Evolutionary conservation across 2,797 vertebrate species (phyloP).

Genomic region (Diplodus sargus): DNA sequence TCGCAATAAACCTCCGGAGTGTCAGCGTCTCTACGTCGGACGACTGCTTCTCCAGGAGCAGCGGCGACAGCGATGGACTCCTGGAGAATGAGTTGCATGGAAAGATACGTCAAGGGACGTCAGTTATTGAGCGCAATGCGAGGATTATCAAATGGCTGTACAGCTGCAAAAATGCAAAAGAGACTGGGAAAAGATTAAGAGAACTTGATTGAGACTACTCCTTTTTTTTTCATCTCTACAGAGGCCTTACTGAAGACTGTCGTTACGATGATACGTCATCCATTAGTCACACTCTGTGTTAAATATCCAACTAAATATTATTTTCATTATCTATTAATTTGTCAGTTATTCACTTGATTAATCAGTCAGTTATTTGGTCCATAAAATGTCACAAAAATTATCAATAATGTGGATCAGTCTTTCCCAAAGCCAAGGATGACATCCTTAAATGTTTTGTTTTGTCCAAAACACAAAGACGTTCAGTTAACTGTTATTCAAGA

Average conservation of each 20-base stretch:
- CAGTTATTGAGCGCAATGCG: conserved; percentile 95
- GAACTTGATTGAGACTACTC: conserved; percentile 82
- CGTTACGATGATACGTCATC: neutral
- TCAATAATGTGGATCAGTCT: too few species aligned
- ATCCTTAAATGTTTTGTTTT: too few species aligned
- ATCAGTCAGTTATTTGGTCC: too few species aligned
- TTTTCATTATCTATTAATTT: too few species aligned
- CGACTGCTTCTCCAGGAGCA: conserved; percentile 87
- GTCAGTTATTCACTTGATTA: neutral
- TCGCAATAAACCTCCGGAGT: conserved; percentile 82
- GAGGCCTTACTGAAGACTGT: neutral
- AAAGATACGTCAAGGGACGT: conserved; percentile 85
- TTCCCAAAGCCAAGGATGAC: too few species aligned
- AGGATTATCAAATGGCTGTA: conserved; percentile 98
- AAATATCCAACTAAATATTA: too few species aligned
- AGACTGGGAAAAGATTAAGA: conserved; percentile 84
- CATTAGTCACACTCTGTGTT: neutral
- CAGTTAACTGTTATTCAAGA: too few species aligned
- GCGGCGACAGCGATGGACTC: conserved; percentile 85
- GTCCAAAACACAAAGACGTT: too few species aligned
- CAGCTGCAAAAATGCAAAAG: conserved; percentile 92
- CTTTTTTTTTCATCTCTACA: neutral
- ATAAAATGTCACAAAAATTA: too few species aligned
- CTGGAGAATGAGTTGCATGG: conserved; percentile 85
- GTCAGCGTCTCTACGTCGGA: conserved; percentile 90